Percentiles rank a stretch among this genome's conserved stretches.
Conservation (phyloP, 2,113 vertebrate species). For the Mus spicilegus region DNA sequence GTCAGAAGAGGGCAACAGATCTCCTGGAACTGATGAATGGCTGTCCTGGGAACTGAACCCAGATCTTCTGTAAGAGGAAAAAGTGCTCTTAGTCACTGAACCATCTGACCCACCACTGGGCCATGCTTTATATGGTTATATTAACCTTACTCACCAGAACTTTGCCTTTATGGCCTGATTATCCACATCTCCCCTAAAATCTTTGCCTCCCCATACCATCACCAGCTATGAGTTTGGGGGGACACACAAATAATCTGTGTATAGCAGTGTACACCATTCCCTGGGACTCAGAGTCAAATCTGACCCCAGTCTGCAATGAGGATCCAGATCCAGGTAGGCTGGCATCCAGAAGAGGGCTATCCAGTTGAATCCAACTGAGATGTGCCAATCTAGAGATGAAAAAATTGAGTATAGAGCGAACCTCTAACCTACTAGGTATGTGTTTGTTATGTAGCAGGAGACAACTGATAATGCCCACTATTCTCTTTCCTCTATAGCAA, state of each 20-base stretch:
- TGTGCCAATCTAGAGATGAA: background rate
- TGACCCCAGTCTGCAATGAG: background rate
- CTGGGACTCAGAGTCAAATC: background rate
- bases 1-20: background rate
- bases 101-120: too few species aligned
- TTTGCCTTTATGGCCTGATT: background rate
- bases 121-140: background rate
- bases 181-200: background rate
- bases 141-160: background rate
- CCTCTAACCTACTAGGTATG: background rate
- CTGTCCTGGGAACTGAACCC: background rate
- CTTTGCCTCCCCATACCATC: background rate
- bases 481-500: background rate
- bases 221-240: background rate
- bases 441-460: background rate
- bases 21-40: background rate
- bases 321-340: background rate
- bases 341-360: background rate
- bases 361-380: background rate
- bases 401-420: background rate
- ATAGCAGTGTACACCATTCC: background rate
- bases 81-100: background rate
- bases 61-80: background rate
- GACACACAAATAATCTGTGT: background rate
- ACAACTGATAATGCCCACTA: background rate